A percentile compares a stretch with the other conserved stretches of the same genome.
phyloP scores from a whole-genome alignment of 2,888 invertebrate species.

The Lottia scabra region DNA sequence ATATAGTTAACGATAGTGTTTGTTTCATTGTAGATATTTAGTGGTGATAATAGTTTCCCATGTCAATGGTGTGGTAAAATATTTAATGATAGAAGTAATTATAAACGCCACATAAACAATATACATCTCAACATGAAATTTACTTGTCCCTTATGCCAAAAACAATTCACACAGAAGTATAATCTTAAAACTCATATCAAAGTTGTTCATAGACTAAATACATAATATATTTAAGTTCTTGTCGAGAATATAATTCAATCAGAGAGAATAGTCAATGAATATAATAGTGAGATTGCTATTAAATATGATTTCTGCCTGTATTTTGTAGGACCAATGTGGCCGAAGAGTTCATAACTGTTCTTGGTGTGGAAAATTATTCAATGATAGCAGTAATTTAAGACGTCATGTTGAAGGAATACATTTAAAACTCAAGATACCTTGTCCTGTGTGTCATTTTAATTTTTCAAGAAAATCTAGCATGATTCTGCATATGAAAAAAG shows the following conservation, averaged over 20 bases:
- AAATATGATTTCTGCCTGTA: not conserved
- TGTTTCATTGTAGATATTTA: no score
- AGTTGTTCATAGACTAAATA: no score
- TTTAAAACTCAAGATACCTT: not conserved
- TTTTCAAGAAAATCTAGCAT: not conserved
- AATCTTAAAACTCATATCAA: no score
- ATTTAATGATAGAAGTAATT: not conserved
- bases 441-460: not conserved
- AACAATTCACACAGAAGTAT: not conserved
- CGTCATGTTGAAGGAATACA: not conserved
- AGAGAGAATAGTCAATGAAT: no score
- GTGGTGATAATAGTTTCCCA: no score
- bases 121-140: not conserved
- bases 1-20: no score
- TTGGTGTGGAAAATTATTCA: not conserved
- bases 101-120: not conserved
- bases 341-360: not conserved
- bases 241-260: no score
- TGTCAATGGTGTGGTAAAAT: slow-evolving; percentile 1
- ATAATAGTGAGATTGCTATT: no score
- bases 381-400: slow-evolving; percentile 3
- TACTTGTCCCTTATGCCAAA: not conserved
- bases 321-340: not conserved
- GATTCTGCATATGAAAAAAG: not conserved
- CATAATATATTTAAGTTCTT: no score